Evolutionary conservation across 2,888 invertebrate species (phyloP).

Genomic region (Abrostola tripartita): DNA sequence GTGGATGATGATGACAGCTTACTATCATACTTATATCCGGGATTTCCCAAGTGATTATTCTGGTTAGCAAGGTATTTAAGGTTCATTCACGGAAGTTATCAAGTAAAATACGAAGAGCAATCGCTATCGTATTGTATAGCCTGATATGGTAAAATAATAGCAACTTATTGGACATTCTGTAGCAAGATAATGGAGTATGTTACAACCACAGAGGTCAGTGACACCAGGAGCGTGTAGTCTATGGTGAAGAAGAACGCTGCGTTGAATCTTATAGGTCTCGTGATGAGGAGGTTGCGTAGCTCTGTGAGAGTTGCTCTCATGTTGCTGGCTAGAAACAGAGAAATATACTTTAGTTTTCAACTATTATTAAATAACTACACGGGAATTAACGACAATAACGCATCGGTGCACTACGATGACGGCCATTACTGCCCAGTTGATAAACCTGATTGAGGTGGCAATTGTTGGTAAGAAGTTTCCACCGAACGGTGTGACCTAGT

Average conservation of each 20-base stretch:
- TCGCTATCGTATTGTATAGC: no score
- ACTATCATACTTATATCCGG: no score
- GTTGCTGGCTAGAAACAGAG: no score
- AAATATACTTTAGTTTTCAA: no score
- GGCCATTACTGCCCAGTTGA: conserved; percentile 42
- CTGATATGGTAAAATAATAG: background rate
- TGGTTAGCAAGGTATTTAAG: no score
- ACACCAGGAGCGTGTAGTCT: conserved; percentile 65
- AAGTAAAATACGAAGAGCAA: no score
- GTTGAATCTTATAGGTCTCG: conserved; percentile 61
- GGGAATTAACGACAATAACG: no score
- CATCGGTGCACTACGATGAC: conserved; percentile 45
- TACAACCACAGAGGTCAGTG: conserved; percentile 66
- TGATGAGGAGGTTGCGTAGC: conserved; percentile 50
- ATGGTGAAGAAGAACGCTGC: conserved; percentile 66
- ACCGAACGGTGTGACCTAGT: conserved; percentile 22
- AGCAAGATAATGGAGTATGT: conserved; percentile 72
- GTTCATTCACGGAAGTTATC: no score
- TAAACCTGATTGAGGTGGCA: conserved; percentile 39
- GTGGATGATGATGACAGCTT: no score
- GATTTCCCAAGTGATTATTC: no score
- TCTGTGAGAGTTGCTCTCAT: conserved; percentile 36
- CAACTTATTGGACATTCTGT: conserved; percentile 42
- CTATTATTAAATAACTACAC: no score
- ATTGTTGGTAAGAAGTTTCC: conserved; percentile 10